phyloP scores from a whole-genome alignment of 2,797 vertebrate species.

The Danio albolineatus region DNA sequence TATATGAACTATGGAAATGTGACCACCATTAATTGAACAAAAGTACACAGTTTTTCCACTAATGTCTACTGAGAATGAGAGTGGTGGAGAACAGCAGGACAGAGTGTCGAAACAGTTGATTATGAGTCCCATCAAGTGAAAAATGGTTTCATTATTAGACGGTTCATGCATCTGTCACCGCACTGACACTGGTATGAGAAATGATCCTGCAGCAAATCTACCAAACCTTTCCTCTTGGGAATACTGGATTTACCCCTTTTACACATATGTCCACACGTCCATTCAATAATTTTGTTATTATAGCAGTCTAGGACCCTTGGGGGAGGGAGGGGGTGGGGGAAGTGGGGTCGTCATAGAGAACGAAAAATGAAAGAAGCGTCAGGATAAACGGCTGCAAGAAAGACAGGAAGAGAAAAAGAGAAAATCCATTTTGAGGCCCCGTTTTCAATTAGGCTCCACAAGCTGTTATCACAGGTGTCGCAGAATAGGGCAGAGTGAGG shows the following conservation, averaged over 20 bases:
- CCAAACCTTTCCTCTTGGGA: slow-evolving; percentile 27
- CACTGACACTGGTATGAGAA: slow-evolving; percentile 92
- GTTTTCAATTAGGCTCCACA: slow-evolving; percentile 99
- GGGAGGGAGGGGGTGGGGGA: slow-evolving; percentile 48
- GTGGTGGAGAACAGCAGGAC: slow-evolving; percentile 73
- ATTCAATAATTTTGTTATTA: slow-evolving; percentile 86
- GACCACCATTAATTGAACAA: too few relatives aligned
- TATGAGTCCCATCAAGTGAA: slow-evolving; percentile 98
- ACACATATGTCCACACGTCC: slow-evolving; percentile 58
- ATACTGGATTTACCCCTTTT: slow-evolving; percentile 45
- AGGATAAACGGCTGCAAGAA: slow-evolving; percentile 42
- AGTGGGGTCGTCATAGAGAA: slow-evolving; percentile 54
- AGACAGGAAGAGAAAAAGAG: slow-evolving; percentile 86
- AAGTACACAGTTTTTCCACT: too few relatives aligned
- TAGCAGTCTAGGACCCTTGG: slow-evolving; percentile 62
- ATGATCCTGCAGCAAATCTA: slow-evolving; percentile 80
- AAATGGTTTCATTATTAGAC: slow-evolving; percentile 99
- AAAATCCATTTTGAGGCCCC: slow-evolving; percentile 99
- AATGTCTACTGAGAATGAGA: slow-evolving; percentile 24
- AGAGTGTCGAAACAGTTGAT: slow-evolving; percentile 86
- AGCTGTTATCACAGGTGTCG: slow-evolving; percentile 99
- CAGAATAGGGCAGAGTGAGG: slow-evolving; percentile 96
- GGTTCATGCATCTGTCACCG: slow-evolving; percentile 95
- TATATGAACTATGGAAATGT: too few relatives aligned
- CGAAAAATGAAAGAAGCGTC: slow-evolving; percentile 35